These are phyloP conservation scores for Merodon equestris DNA, from an alignment of 2,888 invertebrate genomes.

Conservation along the genomic window DNA sequence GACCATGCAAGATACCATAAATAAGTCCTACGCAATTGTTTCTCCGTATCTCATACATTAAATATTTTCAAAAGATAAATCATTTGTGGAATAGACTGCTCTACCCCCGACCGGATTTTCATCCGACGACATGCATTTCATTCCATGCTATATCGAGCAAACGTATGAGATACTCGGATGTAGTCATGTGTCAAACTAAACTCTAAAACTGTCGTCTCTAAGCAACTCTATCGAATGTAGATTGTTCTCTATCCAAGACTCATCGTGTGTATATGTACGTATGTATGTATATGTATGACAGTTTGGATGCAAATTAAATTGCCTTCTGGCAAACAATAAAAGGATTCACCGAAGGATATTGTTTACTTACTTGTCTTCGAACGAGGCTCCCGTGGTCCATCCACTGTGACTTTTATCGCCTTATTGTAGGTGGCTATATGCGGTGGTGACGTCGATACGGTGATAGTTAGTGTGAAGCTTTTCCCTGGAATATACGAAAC, in stretches of 20 bases:
- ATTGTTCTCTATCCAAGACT: background rate
- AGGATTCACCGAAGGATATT: constrained; percentile 57
- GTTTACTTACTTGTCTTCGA: constrained; percentile 92
- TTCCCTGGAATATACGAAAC: constrained; percentile 85
- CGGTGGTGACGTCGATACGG: constrained; percentile 95
- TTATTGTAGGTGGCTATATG: constrained; percentile 97
- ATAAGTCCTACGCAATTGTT: constrained; percentile 48
- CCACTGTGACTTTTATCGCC: constrained; percentile 98
- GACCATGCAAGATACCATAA: too few relatives aligned
- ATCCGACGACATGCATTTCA: constrained; percentile 49
- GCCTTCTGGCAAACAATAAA: constrained; percentile 62
- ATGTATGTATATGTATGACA: too few relatives aligned
- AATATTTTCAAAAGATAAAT: constrained; percentile 67
- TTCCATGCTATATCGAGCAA: constrained; percentile 13
- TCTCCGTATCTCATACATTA: constrained; percentile 60
- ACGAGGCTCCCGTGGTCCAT: constrained; percentile 96
- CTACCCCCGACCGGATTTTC: constrained; percentile 33
- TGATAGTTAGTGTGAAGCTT: constrained; percentile 98
- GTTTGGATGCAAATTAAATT: constrained; percentile 64
- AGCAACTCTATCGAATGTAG: constrained; percentile 10
- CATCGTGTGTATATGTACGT: background rate
- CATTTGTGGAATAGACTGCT: constrained; percentile 64
- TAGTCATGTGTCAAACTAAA: constrained; percentile 4
- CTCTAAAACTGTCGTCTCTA: constrained; percentile 17
- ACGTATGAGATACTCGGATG: too few relatives aligned